Conservation (phyloP, 2,797 vertebrate genomes). For the Manis crassicaudata region DNA sequence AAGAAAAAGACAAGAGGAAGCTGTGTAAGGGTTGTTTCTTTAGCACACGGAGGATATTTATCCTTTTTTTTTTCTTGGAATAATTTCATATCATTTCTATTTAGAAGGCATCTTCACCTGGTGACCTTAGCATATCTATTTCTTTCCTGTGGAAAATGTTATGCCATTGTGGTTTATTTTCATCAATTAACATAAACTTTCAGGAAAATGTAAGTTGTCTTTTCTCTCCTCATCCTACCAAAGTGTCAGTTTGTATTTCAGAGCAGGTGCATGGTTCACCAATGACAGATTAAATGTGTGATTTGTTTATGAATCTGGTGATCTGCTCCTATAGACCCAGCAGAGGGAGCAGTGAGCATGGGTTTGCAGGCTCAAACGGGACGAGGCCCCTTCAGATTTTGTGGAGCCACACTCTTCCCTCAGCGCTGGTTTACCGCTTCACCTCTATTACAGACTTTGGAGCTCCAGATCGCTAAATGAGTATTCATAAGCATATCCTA, state of each 20-base stretch:
- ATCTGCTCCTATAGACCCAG: conserved; percentile 22
- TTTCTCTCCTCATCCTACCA: background rate
- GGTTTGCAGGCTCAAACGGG: background rate
- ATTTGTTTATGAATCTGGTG: background rate
- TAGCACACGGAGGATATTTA: background rate
- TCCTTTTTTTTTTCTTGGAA: background rate
- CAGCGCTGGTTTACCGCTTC: background rate
- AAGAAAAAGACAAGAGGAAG: background rate
- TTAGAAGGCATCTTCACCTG: background rate
- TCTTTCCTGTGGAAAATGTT: background rate
- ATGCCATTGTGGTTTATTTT: background rate
- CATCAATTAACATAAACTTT: background rate
- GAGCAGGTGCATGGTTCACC: background rate
- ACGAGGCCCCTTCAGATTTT: background rate
- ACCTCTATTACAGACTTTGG: background rate
- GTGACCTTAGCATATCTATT: background rate
- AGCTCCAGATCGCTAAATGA: background rate
- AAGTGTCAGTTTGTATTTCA: background rate
- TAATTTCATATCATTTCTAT: background rate
- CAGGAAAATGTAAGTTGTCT: background rate
- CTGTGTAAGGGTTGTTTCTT: accelerated
- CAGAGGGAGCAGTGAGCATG: conserved; percentile 74
- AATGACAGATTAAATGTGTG: background rate
- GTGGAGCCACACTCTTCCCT: background rate
- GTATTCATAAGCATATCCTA: background rate